phyloP scores from a whole-genome alignment of 2,888 invertebrate species.

The Ischnura elegans region DNA sequence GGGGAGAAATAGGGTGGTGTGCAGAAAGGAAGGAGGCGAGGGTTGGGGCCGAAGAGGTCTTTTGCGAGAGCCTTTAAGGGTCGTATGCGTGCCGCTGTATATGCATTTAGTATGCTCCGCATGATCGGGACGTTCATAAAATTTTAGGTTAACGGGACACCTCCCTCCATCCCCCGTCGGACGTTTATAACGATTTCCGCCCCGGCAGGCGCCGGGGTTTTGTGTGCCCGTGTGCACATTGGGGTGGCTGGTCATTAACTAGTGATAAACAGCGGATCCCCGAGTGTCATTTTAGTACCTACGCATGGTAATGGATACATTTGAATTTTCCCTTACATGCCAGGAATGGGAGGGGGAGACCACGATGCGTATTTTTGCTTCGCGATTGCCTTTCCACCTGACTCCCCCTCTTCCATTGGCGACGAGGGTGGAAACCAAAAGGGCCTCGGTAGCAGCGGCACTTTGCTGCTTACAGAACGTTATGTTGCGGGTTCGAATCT shows the following conservation, averaged over 20 bases:
- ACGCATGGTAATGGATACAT: conserved; percentile 66
- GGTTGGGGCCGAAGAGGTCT: neutral
- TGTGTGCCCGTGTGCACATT: neutral
- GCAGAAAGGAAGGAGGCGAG: neutral
- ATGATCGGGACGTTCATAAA: conserved; percentile 66
- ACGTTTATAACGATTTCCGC: conserved; percentile 64
- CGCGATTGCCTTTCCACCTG: neutral
- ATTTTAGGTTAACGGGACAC: conserved; percentile 58
- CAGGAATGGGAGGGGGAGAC: neutral
- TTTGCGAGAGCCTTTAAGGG: neutral
- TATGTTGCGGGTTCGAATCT: no score
- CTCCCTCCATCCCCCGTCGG: conserved; percentile 4
- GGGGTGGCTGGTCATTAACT: conserved; percentile 47
- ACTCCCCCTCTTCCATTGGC: no score
- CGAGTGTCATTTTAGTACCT: conserved; percentile 65
- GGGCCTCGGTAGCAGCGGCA: no score
- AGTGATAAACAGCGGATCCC: conserved; percentile 63
- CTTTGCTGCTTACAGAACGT: no score
- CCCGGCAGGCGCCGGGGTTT: conserved; percentile 15
- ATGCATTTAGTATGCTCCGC: conserved; percentile 62
- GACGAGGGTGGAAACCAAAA: no score
- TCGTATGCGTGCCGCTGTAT: conserved; percentile 13
- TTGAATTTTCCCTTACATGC: conserved; percentile 66
- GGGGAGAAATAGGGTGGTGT: neutral
- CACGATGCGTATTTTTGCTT: neutral